Evolutionary conservation across 2,888 invertebrate genomes (phyloP).

Genomic region (Anthrax anthrax): DNA sequence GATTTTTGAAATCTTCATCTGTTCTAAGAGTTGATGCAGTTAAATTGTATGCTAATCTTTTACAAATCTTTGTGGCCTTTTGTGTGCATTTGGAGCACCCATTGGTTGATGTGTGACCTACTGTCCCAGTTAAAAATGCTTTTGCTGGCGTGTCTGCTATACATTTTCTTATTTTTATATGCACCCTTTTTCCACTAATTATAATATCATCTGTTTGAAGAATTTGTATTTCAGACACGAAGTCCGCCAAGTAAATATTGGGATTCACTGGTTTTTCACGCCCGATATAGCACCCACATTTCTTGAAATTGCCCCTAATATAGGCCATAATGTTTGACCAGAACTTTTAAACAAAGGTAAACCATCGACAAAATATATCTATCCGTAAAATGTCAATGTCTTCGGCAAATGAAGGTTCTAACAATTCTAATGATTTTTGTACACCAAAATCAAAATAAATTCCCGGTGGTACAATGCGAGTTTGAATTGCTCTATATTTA

Average conservation of each 20-base stretch:
- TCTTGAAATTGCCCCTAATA: neutral
- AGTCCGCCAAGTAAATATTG: neutral
- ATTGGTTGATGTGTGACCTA: constrained; percentile 1
- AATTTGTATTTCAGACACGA: neutral
- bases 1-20: constrained; percentile 1
- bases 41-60: neutral
- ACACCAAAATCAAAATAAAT: no score
- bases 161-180: neutral
- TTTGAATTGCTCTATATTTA: neutral
- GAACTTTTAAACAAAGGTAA: constrained; percentile 2
- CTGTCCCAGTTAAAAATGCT: constrained; percentile 2
- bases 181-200: neutral
- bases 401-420: neutral
- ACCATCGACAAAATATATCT: neutral
- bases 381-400: neutral
- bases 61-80: neutral
- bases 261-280: neutral
- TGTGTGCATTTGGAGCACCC: constrained; percentile 5
- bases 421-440: neutral
- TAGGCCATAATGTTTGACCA: constrained; percentile 1
- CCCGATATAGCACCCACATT: constrained; percentile 1
- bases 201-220: neutral
- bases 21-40: neutral
- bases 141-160: constrained; percentile 3
- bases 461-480: neutral